Conservation (phyloP, 2,888 invertebrate genomes). For the Parelbella ahira region DNA sequence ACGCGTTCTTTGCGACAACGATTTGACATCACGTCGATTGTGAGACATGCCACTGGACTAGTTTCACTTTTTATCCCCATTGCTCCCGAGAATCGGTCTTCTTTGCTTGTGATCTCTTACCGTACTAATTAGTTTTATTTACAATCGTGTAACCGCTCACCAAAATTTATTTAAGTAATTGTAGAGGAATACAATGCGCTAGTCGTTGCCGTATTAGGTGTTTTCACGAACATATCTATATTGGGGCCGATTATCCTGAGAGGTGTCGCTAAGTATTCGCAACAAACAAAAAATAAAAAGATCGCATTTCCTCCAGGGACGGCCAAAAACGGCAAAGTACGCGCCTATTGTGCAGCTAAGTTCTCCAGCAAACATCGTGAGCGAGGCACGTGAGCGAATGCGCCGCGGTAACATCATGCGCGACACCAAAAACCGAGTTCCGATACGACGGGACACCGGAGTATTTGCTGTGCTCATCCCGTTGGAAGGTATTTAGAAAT, state of each 20-base stretch:
- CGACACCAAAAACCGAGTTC: constrained; percentile 18
- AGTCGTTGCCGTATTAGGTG: constrained; percentile 33
- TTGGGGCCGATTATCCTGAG: constrained; percentile 41
- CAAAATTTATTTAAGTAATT: constrained; percentile 26
- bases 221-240: constrained; percentile 32
- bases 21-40: constrained; percentile 77
- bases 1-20: constrained; percentile 73
- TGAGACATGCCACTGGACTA: constrained; percentile 68
- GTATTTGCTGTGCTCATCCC: constrained; percentile 16
- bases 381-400: constrained; percentile 57
- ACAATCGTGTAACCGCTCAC: constrained; percentile 16
- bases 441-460: constrained; percentile 1
- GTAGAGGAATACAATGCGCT: constrained; percentile 28
- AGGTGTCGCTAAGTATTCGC: constrained; percentile 63
- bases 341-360: constrained; percentile 55
- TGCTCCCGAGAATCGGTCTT: constrained; percentile 49
- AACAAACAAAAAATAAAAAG: constrained; percentile 56
- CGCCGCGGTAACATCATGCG: constrained; percentile 25
- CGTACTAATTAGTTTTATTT: constrained; percentile 50
- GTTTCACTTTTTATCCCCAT: constrained; percentile 61
- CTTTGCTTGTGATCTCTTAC: constrained; percentile 74
- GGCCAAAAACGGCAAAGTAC: constrained; percentile 55
- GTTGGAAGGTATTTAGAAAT: constrained; percentile 40
- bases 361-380: constrained; percentile 36
- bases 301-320: constrained; percentile 50